phyloP scores from a whole-genome alignment of 2,113 vertebrate species.

The Saguinus midas region DNA sequence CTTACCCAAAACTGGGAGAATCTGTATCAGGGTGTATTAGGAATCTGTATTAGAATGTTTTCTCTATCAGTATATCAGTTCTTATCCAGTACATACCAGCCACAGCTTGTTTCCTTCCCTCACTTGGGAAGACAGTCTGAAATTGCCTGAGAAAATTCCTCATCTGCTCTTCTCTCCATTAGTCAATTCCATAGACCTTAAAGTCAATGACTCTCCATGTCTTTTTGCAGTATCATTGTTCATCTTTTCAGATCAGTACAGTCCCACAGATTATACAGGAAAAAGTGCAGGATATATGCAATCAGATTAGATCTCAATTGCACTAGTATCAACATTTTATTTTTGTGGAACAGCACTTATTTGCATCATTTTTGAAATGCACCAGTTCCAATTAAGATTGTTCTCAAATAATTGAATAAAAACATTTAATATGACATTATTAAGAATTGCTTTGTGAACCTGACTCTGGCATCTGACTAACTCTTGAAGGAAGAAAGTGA shows the following conservation, averaged over 20 bases:
- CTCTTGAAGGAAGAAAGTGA: neutral
- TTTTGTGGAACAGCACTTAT: neutral
- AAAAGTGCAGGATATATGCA: neutral
- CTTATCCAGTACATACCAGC: neutral
- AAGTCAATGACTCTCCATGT: neutral
- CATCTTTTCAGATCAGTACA: neutral
- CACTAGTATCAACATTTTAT: neutral
- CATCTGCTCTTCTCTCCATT: neutral
- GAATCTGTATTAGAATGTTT: neutral
- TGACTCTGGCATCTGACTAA: neutral
- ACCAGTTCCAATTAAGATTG: neutral
- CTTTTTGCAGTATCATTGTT: neutral
- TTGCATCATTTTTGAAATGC: neutral
- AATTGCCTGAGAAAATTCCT: neutral
- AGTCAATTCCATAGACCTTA: neutral
- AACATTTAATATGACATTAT: neutral
- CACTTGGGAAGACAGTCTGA: neutral
- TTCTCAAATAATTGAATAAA: conserved; percentile 14
- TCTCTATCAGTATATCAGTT: neutral
- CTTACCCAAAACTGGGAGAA: neutral
- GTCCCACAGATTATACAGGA: neutral
- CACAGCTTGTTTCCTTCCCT: neutral
- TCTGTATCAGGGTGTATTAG: neutral
- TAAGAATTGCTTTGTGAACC: neutral
- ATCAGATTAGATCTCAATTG: neutral